Percentiles rank a stretch among this genome's conserved stretches.
These are phyloP conservation scores for Limnephilus auricula DNA, from an alignment of 2,888 invertebrate species.

Conservation along the genomic window DNA sequence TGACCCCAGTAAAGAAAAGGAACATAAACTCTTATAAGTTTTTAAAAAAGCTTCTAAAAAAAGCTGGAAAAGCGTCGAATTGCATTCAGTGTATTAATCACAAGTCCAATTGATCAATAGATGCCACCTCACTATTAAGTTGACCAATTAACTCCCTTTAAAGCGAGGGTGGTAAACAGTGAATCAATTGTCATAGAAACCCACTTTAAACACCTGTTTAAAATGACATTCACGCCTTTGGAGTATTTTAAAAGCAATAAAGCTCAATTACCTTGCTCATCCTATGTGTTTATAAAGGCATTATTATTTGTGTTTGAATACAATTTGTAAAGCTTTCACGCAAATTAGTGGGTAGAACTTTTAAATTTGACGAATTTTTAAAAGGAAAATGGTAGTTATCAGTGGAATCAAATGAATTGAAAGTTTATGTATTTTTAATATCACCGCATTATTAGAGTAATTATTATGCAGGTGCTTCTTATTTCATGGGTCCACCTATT, in stretches of 20 bases:
- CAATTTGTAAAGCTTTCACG: conserved; percentile 18
- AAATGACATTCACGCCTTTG: conserved; percentile 21
- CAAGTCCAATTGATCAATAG: not conserved
- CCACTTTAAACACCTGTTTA: conserved; percentile 39
- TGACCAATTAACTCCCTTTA: not conserved
- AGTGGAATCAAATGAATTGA: not conserved
- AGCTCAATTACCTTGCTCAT: conserved; percentile 30
- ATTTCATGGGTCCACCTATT: not conserved
- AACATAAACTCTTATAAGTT: not conserved
- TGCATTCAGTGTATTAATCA: conserved; percentile 11
- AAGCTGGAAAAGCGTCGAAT: conserved; percentile 24
- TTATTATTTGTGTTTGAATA: not conserved
- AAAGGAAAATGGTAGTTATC: not conserved
- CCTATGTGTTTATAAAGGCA: conserved; percentile 32
- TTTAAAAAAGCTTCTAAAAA: not conserved
- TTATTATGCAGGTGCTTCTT: not conserved
- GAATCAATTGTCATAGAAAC: conserved; percentile 8
- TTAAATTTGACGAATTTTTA: not conserved
- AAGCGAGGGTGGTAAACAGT: not conserved
- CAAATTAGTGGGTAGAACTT: not conserved
- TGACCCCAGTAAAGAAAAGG: not conserved
- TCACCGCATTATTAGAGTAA: not conserved
- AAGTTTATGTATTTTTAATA: not conserved
- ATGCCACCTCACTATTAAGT: not conserved
- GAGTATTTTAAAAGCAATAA: not conserved